Base-by-base conservation (phyloP, 2,797 vertebrate species). In the Pangasius krempfi region DNA sequence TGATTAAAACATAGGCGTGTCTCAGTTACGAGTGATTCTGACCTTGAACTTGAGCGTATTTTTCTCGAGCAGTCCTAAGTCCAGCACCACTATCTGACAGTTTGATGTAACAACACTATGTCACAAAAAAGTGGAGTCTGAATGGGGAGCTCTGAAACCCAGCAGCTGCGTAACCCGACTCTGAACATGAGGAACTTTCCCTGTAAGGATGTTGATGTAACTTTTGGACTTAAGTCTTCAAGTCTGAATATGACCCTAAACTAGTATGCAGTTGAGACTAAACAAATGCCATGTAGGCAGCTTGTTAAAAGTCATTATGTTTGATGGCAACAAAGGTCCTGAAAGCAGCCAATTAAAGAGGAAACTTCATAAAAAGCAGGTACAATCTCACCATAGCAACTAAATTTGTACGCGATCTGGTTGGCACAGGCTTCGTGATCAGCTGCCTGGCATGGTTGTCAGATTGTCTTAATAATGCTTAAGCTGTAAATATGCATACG, bases 391-490 rank as follows among this genome's bases (percentile, higher is more conserved):
- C 47, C 47, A n/a, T 44, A 27, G 40, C 37, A 22, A n/a, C 13
- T 30, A 78, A 52, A 54, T 16, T 52, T 50, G 47, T 25, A 10
- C 60, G 18, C 12, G 25, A 47, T 14, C 18, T 20, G 84, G 4
- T 76, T 62, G 73, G 85, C 89, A 76, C 88, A 47, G 84, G 22
- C 52, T 72, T 66, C 14, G 66, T 47, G 44, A 62, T 84, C 85
- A 86, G 88, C 89, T 83, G 88, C 84, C 84, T 91, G 91, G 60
- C 84, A n/a, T 30, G 70, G 18, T 58, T 44, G 73, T 52, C 52
- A 70, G 60, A 60, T 27, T 20, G n/a, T 1, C 56, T 60, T 64
- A 58, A 37, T 86, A 40, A 86, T n/a, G 73, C 40, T 78, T 86
- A 75, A 50, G 70, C 30, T 76, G 87, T 73, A 82, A 73, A 64